These are phyloP conservation scores for Hyposoter dolosus DNA, from an alignment of 2,888 invertebrate species.

Conservation along the genomic window DNA sequence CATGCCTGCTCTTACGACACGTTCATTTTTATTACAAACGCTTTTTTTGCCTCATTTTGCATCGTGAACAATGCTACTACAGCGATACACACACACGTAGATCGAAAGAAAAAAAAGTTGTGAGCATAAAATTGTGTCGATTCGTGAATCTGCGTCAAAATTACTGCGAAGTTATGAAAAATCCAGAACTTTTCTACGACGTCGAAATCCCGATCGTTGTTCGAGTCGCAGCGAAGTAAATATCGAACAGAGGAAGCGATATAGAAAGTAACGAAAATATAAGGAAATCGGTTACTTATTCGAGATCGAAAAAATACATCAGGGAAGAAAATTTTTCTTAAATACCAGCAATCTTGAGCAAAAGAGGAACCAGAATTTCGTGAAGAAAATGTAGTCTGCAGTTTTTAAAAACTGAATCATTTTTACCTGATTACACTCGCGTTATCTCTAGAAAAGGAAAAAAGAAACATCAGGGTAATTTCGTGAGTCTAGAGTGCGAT, in stretches of 20 bases:
- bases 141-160: neutral
- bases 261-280: neutral
- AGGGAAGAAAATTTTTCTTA: neutral
- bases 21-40: constrained; percentile 8
- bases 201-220: constrained; percentile 14
- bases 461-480: constrained; percentile 61
- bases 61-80: constrained; percentile 47
- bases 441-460: constrained; percentile 41
- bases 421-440: constrained; percentile 25
- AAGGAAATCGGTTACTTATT: neutral
- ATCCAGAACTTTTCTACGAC: constrained; percentile 16
- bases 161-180: neutral
- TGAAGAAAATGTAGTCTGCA: constrained; percentile 29
- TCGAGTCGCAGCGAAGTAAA: neutral
- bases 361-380: constrained; percentile 37
- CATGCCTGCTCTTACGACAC: constrained; percentile 14
- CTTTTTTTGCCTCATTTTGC: constrained; percentile 34
- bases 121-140: neutral
- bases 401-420: constrained; percentile 20
- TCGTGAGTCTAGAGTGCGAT: constrained; percentile 63
- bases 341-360: constrained; percentile 22
- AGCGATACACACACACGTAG: neutral
- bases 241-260: neutral
- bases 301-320: neutral
- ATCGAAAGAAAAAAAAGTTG: neutral